Evolutionary conservation across 2,113 vertebrate genomes (phyloP), one percentile per base, ranked within the genome.

Genomic region (Hiodon tergisus): DNA sequence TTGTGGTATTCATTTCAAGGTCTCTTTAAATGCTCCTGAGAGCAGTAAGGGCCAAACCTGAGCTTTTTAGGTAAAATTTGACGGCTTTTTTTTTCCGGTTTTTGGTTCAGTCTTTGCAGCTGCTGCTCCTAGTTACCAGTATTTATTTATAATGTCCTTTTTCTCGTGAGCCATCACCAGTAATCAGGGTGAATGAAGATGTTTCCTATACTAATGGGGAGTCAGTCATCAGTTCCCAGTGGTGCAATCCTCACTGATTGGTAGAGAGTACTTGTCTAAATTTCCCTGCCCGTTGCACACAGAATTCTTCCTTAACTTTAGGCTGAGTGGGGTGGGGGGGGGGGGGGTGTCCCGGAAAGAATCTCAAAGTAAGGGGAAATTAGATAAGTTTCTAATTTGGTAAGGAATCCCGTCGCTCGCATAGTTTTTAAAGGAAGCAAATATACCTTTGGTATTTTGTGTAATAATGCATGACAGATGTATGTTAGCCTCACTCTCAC

Each of bases 381-480:
- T 73, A 76, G 80, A 85, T 73, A 6, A 58, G 31, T 76, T 59
- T 75, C 76, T 74, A 77, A 81, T 85, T 86, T 84, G 75, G 76
- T 76, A 81, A 82, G 77, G 81, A 80, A 77, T 79, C 82, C 31
- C 11, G 84, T 82, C 73, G 58, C 82, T 81, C 79, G 78, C 83
- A 85, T 86, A 86, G 81, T 88, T 90, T 87, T 78, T 83, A 69
- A 88, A 87, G 84, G 80, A 84, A 82, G 81, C 81, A 83, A 87
- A 86, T n/a, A 83, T 84, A 84, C 85, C 78, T 77, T 85, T 87
- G 87, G 86, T 84, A 89, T 89, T 86, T 77, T 69, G 80, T 53
- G 78, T 84, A 88, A 88, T 92, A 92, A 92, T 91, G 88, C 87
- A 83, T 90, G 89, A 87, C 91, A 92, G 89, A 92, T 91, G 90